A percentile compares a stretch with the other conserved stretches of the same genome.
Evolutionary conservation across 30 jellyfish, hydroid and myxozoan species (phyloP).

Genomic region (Euphysa ruthae): DNA sequence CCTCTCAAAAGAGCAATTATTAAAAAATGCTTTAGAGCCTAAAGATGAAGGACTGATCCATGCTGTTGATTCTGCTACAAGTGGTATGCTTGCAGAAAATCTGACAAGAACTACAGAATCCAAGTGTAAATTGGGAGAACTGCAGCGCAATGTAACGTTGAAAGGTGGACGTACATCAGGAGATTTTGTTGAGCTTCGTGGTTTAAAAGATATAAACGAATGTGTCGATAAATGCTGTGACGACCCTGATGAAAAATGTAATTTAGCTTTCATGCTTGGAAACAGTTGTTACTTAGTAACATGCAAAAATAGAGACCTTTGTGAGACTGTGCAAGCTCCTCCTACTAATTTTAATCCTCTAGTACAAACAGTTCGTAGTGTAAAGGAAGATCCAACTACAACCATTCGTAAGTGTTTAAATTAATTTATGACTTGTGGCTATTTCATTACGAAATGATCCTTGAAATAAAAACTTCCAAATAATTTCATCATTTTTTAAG

Average conservation of each 20-base stretch:
- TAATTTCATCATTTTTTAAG: too few relatives aligned
- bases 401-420: too few relatives aligned
- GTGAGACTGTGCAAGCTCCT: slow-evolving; percentile 81
- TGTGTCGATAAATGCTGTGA: slow-evolving; percentile 81
- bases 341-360: slow-evolving; percentile 84
- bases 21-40: neutral
- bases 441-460: too few relatives aligned
- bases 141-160: slow-evolving; percentile 66
- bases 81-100: neutral
- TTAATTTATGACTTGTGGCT: too few relatives aligned
- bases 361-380: slow-evolving; percentile 59
- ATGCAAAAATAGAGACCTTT: slow-evolving; percentile 62
- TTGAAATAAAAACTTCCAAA: too few relatives aligned
- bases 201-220: slow-evolving; percentile 49
- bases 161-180: slow-evolving; percentile 95
- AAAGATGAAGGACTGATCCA: neutral
- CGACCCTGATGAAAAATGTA: slow-evolving; percentile 59
- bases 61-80: neutral
- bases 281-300: slow-evolving; percentile 71
- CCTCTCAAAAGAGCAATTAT: too few relatives aligned
- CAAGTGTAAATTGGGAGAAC: slow-evolving; percentile 47
- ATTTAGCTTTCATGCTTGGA: slow-evolving; percentile 90
- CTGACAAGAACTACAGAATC: neutral
- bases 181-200: slow-evolving; percentile 60
- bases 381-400: slow-evolving; percentile 16